phyloP scores from a whole-genome alignment of 92 coral and sea anemone species.

The Actinernus sp. region DNA sequence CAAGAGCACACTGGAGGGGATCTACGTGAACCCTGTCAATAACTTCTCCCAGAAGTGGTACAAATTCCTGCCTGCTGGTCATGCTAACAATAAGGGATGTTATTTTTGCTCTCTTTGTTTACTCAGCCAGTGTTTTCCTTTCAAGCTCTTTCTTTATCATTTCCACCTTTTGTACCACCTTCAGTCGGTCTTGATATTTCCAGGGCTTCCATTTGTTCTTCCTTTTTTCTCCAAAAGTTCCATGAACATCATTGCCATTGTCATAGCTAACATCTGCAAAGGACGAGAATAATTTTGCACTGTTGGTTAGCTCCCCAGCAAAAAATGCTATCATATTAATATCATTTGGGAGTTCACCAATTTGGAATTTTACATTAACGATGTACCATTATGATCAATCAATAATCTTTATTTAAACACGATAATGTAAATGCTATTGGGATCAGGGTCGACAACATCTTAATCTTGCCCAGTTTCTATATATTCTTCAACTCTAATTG shows the following conservation, averaged over 20 bases:
- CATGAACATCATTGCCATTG: slow-evolving; percentile 9
- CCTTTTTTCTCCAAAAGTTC: slow-evolving; percentile 36
- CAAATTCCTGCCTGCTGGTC: slow-evolving; percentile 47
- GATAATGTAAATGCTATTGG: too few relatives aligned
- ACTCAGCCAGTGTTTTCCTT: slow-evolving; percentile 20
- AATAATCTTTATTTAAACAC: too few relatives aligned
- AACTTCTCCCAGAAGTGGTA: slow-evolving; percentile 25
- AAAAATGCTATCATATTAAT: slow-evolving; percentile 57
- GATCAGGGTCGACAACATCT: too few relatives aligned
- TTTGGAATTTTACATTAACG: slow-evolving; percentile 31
- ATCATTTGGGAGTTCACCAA: slow-evolving; percentile 50
- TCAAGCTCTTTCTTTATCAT: slow-evolving; percentile 19
- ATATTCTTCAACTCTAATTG: too few relatives aligned
- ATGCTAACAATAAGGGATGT: slow-evolving; percentile 22
- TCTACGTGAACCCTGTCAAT: slow-evolving; percentile 30
- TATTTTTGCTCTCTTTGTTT: slow-evolving; percentile 27
- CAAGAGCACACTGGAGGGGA: slow-evolving; percentile 19
- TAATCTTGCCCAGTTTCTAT: too few relatives aligned
- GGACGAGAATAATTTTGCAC: too few relatives aligned
- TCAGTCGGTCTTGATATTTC: slow-evolving; percentile 31
- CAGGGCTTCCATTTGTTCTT: slow-evolving; percentile 57
- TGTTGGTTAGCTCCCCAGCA: slow-evolving; percentile 28
- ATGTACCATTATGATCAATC: slow-evolving; percentile 9
- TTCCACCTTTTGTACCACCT: slow-evolving; percentile 32
- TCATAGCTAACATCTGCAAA: slow-evolving; percentile 30